These are phyloP conservation scores for Otocyon megalotis DNA, from an alignment of 2,113 vertebrate genomes.

Conservation along the genomic window DNA sequence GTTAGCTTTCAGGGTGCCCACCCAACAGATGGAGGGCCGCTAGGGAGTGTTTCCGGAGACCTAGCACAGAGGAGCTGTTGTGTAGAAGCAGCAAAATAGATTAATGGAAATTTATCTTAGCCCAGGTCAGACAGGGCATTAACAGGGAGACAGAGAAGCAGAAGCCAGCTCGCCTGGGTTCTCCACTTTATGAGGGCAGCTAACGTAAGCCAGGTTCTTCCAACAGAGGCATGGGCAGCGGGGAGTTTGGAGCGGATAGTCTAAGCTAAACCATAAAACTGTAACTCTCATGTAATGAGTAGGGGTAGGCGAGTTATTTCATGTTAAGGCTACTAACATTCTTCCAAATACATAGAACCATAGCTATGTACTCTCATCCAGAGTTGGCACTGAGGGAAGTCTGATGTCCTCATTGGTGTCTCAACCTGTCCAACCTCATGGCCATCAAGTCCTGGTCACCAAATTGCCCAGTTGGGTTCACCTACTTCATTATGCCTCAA, in stretches of 20 bases:
- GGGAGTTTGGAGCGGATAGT: too few species aligned
- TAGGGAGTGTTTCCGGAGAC: background rate
- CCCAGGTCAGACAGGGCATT: background rate
- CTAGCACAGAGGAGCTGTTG: background rate
- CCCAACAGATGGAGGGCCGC: background rate
- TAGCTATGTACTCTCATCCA: background rate
- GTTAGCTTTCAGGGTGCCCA: background rate
- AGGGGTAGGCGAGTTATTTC: background rate
- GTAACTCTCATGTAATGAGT: background rate
- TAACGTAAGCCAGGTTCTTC: background rate
- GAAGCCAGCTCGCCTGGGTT: background rate
- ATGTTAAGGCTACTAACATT: background rate
- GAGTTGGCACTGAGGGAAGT: background rate
- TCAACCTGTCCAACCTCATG: background rate
- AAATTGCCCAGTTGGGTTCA: background rate
- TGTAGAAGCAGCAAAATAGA: background rate
- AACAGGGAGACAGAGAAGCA: background rate
- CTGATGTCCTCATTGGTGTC: background rate
- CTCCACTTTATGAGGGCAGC: fast-evolving
- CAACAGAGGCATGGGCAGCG: background rate
- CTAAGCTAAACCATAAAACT: background rate
- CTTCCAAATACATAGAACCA: background rate
- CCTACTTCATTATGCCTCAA: background rate
- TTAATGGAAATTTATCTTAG: background rate
- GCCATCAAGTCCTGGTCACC: background rate